These are phyloP conservation scores for Phataginus tricuspis DNA, from an alignment of 2,797 vertebrate genomes.

Conservation along the genomic window DNA sequence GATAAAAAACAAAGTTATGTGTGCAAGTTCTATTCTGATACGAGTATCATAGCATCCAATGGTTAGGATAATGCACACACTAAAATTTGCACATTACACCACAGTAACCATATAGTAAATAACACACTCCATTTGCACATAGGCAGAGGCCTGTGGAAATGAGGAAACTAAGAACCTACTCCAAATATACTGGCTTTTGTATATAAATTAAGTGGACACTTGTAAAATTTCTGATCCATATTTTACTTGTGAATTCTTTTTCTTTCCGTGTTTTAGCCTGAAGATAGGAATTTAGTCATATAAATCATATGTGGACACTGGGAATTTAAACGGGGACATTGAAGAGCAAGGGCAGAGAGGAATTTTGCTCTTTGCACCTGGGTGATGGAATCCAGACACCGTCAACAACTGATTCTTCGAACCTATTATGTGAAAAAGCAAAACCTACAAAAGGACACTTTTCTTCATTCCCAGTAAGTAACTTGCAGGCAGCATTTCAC, in stretches of 20 bases:
- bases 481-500: conserved; percentile 77
- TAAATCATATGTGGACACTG: conserved; percentile 62
- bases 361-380: conserved; percentile 56
- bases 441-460: conserved; percentile 77
- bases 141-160: conserved; percentile 59
- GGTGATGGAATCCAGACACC: background rate
- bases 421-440: conserved; percentile 53
- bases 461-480: conserved; percentile 79
- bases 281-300: conserved; percentile 73
- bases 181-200: conserved; percentile 53
- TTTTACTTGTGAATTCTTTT: conserved; percentile 73
- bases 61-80: conserved; percentile 61
- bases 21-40: conserved; percentile 78
- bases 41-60: conserved; percentile 50
- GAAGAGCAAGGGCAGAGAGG: conserved; percentile 57
- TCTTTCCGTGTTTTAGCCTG: conserved; percentile 74
- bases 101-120: conserved; percentile 66
- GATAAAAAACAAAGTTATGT: conserved; percentile 68
- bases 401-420: conserved; percentile 36
- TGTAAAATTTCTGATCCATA: conserved; percentile 27
- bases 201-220: conserved; percentile 8
- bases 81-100: conserved; percentile 68
- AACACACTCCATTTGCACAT: conserved; percentile 58
- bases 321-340: conserved; percentile 69
- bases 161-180: conserved; percentile 38